Evolutionary conservation across 2,113 vertebrate species (phyloP).

Genomic region (Microcebus ravelobensis): DNA sequence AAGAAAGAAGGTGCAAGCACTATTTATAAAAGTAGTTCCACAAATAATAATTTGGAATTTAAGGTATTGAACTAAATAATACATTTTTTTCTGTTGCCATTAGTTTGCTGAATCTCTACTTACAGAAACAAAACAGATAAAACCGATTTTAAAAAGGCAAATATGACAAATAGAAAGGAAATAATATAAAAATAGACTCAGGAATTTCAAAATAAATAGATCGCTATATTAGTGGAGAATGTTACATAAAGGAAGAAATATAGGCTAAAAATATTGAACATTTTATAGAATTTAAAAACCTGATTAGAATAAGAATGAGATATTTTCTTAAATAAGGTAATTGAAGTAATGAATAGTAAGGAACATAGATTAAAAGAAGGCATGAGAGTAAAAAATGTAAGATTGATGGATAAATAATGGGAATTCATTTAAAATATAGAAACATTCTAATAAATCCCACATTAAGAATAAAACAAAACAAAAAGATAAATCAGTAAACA

Average conservation of each 20-base stretch:
- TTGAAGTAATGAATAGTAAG: neutral
- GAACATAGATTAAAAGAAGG: neutral
- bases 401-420: neutral
- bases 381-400: neutral
- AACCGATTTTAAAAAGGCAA: neutral
- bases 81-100: neutral
- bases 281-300: neutral
- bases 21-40: neutral
- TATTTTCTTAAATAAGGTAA: neutral
- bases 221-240: neutral
- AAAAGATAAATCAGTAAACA: neutral
- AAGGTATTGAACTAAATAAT: neutral
- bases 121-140: neutral
- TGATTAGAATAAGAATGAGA: neutral
- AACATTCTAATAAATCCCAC: neutral
- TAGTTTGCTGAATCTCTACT: neutral
- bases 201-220: neutral
- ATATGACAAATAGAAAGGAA: neutral
- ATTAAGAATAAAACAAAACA: neutral
- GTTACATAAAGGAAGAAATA: neutral
- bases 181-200: neutral
- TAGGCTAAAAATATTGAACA: neutral
- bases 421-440: neutral
- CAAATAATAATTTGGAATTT: neutral
- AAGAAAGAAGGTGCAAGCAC: neutral